phyloP scores from a whole-genome alignment of 1,140 invertebrate genomes.

The Drosophila melanica region DNA sequence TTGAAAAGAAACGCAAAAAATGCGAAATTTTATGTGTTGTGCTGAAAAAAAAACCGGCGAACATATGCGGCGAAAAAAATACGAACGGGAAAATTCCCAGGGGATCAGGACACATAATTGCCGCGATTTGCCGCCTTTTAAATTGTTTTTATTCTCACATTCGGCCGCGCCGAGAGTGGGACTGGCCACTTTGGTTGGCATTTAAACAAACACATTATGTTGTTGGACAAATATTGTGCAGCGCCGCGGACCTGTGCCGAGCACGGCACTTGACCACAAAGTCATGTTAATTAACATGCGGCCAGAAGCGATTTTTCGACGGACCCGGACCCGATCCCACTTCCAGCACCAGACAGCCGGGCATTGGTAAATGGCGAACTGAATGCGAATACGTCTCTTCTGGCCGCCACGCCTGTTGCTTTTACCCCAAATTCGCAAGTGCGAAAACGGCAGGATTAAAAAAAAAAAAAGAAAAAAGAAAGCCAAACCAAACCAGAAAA shows the following conservation, averaged over 20 bases:
- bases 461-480: constrained; percentile 32
- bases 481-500: constrained; percentile 6
- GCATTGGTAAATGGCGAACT: constrained; percentile 35
- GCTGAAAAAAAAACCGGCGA: constrained; percentile 5
- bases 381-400: constrained; percentile 36
- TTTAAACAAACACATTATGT: constrained; percentile 76
- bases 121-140: constrained; percentile 76
- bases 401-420: constrained; percentile 54
- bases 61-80: constrained; percentile 19
- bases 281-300: constrained; percentile 80
- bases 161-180: constrained; percentile 10
- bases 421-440: constrained; percentile 43
- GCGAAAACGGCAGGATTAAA: constrained; percentile 30
- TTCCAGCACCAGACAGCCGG: background rate
- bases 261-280: constrained; percentile 63
- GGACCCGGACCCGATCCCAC: constrained; percentile 3
- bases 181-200: constrained; percentile 58
- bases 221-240: constrained; percentile 69
- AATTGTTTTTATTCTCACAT: constrained; percentile 58
- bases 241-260: constrained; percentile 19
- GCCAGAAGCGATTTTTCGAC: constrained; percentile 27
- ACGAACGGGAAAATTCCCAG: constrained; percentile 34
- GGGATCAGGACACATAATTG: constrained; percentile 65
- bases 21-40: constrained; percentile 9
- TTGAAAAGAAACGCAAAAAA: constrained; percentile 20